Conservation (phyloP, 2,888 invertebrate genomes). For the Synergus gifuensis region DNA sequence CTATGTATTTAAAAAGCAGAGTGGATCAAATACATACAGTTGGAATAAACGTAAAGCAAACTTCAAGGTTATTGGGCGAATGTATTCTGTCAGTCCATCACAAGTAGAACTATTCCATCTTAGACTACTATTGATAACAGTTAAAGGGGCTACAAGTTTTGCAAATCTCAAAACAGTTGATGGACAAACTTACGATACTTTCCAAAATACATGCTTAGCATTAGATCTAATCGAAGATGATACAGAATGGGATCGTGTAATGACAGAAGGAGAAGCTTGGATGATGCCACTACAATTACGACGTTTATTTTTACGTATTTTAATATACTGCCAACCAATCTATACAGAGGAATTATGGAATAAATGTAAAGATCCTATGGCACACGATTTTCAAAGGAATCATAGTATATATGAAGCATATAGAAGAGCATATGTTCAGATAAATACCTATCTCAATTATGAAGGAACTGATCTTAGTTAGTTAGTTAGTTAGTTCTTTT, state of each 20-base stretch:
- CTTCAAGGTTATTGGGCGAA: constrained; percentile 30
- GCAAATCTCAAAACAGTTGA: constrained; percentile 41
- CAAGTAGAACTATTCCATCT: constrained; percentile 37
- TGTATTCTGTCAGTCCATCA: constrained; percentile 44
- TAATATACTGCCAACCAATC: constrained; percentile 57
- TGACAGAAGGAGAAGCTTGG: constrained; percentile 43
- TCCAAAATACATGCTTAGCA: constrained; percentile 12
- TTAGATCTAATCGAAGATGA: constrained; percentile 5
- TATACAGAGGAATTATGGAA: constrained; percentile 54
- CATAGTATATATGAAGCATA: neutral
- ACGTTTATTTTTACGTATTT: constrained; percentile 65
- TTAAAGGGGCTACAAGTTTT: constrained; percentile 39
- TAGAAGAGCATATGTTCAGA: constrained; percentile 27
- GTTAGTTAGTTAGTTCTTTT: too few species aligned
- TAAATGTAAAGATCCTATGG: constrained; percentile 53
- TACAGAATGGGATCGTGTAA: constrained; percentile 46
- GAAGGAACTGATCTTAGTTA: neutral
- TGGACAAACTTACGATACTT: constrained; percentile 10
- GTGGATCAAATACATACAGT: too few species aligned
- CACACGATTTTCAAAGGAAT: constrained; percentile 48
- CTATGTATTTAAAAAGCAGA: too few species aligned
- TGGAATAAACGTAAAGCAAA: too few species aligned
- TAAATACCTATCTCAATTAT: neutral
- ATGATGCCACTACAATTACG: constrained; percentile 59
- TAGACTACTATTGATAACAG: constrained; percentile 38